Percentiles rank a stretch among this genome's conserved stretches.
These are phyloP conservation scores for Spialia ferax DNA, from an alignment of 2,888 invertebrate genomes.

Conservation along the genomic window DNA sequence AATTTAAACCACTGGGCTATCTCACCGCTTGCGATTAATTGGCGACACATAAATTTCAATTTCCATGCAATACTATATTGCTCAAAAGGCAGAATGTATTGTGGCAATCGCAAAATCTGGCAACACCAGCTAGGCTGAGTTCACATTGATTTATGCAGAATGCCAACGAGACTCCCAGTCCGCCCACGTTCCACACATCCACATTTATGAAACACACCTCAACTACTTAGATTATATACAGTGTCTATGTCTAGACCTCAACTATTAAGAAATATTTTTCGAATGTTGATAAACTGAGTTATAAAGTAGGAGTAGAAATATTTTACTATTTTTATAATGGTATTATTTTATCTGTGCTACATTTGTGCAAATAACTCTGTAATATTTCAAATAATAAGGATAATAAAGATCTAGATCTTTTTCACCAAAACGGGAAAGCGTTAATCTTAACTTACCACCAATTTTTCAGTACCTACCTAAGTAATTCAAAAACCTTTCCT, in stretches of 20 bases:
- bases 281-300: slow-evolving; percentile 32
- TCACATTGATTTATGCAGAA: slow-evolving; percentile 74
- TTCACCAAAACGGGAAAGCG: too few relatives aligned
- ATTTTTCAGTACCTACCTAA: too few relatives aligned
- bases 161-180: slow-evolving; percentile 51
- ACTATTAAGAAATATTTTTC: slow-evolving; percentile 41
- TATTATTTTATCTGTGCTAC: neutral
- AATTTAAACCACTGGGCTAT: too few relatives aligned
- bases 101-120: slow-evolving; percentile 11
- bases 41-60: neutral
- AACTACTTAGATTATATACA: too few relatives aligned
- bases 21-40: too few relatives aligned
- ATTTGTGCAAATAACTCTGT: too few relatives aligned
- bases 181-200: slow-evolving; percentile 59
- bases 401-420: too few relatives aligned
- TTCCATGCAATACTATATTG: neutral
- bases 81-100: slow-evolving; percentile 3
- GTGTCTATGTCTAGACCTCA: too few relatives aligned
- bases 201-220: slow-evolving; percentile 38
- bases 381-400: too few relatives aligned
- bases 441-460: too few relatives aligned
- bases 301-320: neutral
- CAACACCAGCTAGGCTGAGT: slow-evolving; percentile 46
- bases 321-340: neutral
- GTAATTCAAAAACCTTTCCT: too few relatives aligned